Evolutionary conservation across 2,113 vertebrate genomes (phyloP), one percentile per base, ranked within the genome.

Genomic region (Ivindomyrus marchei): DNA sequence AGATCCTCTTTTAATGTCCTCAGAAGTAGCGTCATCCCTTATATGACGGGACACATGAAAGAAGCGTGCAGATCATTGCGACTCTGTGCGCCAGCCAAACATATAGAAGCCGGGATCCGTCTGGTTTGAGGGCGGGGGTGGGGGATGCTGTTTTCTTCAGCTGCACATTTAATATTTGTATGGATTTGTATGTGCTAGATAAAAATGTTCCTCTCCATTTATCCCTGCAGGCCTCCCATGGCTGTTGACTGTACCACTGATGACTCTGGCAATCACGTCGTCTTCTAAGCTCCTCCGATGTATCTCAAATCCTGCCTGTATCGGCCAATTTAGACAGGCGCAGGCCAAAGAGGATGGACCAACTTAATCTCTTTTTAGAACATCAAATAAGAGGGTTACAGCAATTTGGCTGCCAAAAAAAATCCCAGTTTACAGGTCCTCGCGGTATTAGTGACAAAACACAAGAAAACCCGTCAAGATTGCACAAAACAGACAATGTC

Each of bases 161-260:
- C 93, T 95, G 91, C 94, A 95, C 95, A 93, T 93, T 95, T 92
- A 95, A 95, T 95, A 96, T 95, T 96, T 96, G 95, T 96, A 95
- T 96, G 95, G 96, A 95, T 97, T 97, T 96, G 94, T 95, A 94
- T 95, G 94, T 93, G 95, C 97, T 96, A 97, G 95, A 87, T 87
- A 87, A 87, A 94, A 95, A 95, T 95, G 89, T 94, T 94, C 95
- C 95, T 94, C 94, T 97, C 97, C 95, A 95, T 96, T 95, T 95
- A 96, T 96, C 94, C 95, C 95, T 56, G 89, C 93, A 94, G 94
- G 94, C 94, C 94, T 96, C 97, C 96, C 94, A 93, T 94, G 92
- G 96, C 94, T 96, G 95, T 95, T 96, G 95, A 92, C 94, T 96
- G 92, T 95, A 96, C 95, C 96, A 93, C 96, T 94, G 94, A 94